A percentile compares a stretch with the other conserved stretches of the same genome.
Evolutionary conservation across 2,797 vertebrate species (phyloP).

Genomic region (Danionella dracula): DNA sequence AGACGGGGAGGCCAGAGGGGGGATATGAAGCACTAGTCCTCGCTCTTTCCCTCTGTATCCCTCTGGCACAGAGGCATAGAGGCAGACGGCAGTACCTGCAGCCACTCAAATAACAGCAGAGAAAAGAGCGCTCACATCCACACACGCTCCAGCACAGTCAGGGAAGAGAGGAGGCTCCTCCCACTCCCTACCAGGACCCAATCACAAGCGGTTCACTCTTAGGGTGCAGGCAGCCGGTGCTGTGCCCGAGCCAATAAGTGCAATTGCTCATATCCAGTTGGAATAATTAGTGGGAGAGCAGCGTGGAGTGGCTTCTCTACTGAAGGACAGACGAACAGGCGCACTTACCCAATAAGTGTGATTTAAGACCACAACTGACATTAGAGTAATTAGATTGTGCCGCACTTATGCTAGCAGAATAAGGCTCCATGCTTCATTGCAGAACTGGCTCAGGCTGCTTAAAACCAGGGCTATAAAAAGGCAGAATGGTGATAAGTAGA

Average conservation of each 20-base stretch:
- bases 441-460: conserved; percentile 47
- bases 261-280: conserved; percentile 69
- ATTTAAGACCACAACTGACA: conserved; percentile 63
- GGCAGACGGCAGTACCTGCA: conserved; percentile 68
- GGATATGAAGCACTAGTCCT: conserved; percentile 65
- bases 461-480: conserved; percentile 9
- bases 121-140: conserved; percentile 69
- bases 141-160: conserved; percentile 65
- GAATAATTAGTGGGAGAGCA: conserved; percentile 66
- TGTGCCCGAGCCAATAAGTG: conserved; percentile 67
- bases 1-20: conserved; percentile 72
- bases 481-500: conserved; percentile 17
- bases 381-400: conserved; percentile 68
- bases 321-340: conserved; percentile 60
- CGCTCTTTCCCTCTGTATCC: conserved; percentile 61
- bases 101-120: conserved; percentile 70
- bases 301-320: conserved; percentile 52
- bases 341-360: conserved; percentile 59
- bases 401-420: conserved; percentile 59
- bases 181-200: conserved; percentile 65
- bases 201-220: conserved; percentile 53
- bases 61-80: conserved; percentile 49
- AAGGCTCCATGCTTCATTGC: conserved; percentile 53
- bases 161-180: conserved; percentile 60
- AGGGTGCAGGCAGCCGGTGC: conserved; percentile 52